Base-by-base conservation (phyloP, 2,888 invertebrate genomes). In the Ypsolopha sequella region DNA sequence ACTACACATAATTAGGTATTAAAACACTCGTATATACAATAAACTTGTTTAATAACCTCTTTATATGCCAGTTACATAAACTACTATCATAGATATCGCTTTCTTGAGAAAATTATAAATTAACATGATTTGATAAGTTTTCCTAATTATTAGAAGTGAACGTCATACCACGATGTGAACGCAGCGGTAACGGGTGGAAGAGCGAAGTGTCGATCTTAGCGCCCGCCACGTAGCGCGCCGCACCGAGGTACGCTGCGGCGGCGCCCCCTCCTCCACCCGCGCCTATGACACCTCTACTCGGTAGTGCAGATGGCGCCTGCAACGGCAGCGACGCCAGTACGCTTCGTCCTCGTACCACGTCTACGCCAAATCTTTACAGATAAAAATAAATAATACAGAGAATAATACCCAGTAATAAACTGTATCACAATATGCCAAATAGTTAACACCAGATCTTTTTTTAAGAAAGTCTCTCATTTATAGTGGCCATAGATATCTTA, bases 221-320 rank as follows among this genome's bases (percentile, higher is more conserved):
- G 54, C 94, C 95, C 55, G 93, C 92, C 59, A 94, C 90, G 76
- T 95, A 95, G 65, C 95, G 89, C 58, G 94, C 91, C 57, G 94
- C 91, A 58, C 91, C 90, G 57, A 95, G 77, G 78, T 95, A 95
- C 56, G 93, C 92, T 62, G 93, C 92, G 60, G 94, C 94, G 60
- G 93, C 93, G 24, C 59, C 62, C 34, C 14, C 58, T 51, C 56
- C 51, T 55, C 55, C 45, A 53, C 4, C 53, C 47, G 55, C 45
- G 54, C 51, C 35, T 53, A 50, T 55, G 45, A 53, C 56, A 50
- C 36, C 53, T 48, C 44, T 53, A 54, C 50, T 55, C 56, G 56
- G 54, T 55, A 41, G 54, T 52, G 49, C 45, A 38, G 49, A 41
- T 33, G 54, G 56, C 44, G 53, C 46, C 53, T 48, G 56, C 54